Evolutionary conservation across 2,113 vertebrate genomes (phyloP).

Genomic region (Xenotilapia leptura): DNA sequence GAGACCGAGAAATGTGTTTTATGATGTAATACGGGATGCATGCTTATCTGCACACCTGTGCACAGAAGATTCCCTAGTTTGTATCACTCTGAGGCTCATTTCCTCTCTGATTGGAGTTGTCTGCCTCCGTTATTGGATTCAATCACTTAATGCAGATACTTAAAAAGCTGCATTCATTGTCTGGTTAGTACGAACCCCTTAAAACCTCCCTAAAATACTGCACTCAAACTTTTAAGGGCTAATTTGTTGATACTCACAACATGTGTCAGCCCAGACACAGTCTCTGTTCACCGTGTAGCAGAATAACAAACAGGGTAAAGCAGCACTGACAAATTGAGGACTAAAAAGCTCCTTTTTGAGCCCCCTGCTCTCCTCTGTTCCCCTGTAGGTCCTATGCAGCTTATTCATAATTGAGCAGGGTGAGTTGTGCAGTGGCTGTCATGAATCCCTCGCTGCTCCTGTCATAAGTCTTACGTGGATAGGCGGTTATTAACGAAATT

Average conservation of each 20-base stretch:
- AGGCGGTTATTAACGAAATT: background rate
- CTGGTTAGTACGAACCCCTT: background rate
- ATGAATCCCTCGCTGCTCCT: constrained; percentile 18
- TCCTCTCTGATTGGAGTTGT: background rate
- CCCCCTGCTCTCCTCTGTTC: background rate
- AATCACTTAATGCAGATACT: background rate
- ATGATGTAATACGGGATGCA: background rate
- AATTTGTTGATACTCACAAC: background rate
- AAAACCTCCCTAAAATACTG: background rate
- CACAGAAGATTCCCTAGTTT: background rate
- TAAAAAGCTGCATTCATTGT: background rate
- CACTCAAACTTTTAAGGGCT: background rate
- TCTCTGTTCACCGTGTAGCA: background rate
- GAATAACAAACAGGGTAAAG: background rate
- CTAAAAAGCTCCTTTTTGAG: background rate
- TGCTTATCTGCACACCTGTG: background rate
- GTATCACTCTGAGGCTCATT: background rate
- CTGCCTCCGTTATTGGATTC: background rate
- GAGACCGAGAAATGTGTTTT: background rate
- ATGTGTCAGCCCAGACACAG: background rate
- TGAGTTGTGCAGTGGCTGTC: constrained; percentile 23
- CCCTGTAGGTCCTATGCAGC: constrained; percentile 34
- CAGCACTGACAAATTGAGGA: background rate
- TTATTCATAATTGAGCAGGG: constrained; percentile 47
- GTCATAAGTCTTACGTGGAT: background rate